Evolutionary conservation across 2,888 invertebrate genomes (phyloP), one percentile per base, ranked within the genome.

Genomic region (Coenonympha arcania): DNA sequence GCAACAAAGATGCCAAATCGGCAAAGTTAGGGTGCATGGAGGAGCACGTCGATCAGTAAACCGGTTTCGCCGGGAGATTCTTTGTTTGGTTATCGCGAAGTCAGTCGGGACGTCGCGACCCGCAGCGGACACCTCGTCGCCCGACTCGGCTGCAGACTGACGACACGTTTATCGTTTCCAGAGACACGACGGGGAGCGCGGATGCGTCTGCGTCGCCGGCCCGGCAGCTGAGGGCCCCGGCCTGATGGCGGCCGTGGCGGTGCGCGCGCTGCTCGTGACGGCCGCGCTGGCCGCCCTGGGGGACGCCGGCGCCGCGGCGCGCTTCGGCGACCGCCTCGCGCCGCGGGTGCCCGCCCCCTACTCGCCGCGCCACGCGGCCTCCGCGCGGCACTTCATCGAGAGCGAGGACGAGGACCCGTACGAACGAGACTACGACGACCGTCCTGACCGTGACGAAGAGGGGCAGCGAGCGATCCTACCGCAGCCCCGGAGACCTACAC

Each of bases 271-370:
- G 69, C 69, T 80, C 55, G 61, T 75, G 56, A 69, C 68, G 61
- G 78, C 74, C 70, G 73, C 71, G 67, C 68, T 74, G 69, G 73
- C 67, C 56, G 71, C 64, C 62, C 66, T 75, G 58, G 72, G 61
- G 50, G 63, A 58, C 52, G 67, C 71, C 52, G 62, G 67, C 54
- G 73, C 78, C 54, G 73, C 78, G 50, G 80, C 71, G 57, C 80
- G 81, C 63, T 82, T 80, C 65, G 82, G 77, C 45, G 80, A 79
- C 72, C 79, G 80, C 57, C 74, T 80, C 44, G 76, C 74, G 57
- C 84, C 81, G 59, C 80, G 79, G 63, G 81, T 76, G 57, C 86
- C 76, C 53, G 79, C 74, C 61, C 70, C 73, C 55, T 84, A 75
- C 69, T 73, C 69, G 57, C 82, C 77, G 60, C 79, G 78, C 60